A percentile compares a stretch with the other conserved stretches of the same genome.
Conservation (phyloP, 2,113 vertebrate genomes). For the Neodontobutis hainanensis region DNA sequence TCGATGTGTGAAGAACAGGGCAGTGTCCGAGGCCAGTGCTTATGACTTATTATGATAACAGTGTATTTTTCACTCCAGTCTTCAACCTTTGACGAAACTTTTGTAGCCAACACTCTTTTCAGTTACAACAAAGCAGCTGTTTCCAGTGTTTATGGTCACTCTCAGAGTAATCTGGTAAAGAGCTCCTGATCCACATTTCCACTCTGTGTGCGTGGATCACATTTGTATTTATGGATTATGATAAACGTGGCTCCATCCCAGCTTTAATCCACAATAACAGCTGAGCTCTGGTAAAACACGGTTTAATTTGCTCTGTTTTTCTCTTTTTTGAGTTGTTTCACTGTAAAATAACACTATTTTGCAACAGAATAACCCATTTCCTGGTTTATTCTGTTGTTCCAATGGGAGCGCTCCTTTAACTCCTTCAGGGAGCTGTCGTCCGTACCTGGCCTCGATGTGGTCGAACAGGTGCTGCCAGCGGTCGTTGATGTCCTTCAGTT, state of each 20-base stretch:
- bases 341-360: too few relatives aligned
- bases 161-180: neutral
- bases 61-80: too few relatives aligned
- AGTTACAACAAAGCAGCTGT: neutral
- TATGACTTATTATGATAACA: too few relatives aligned
- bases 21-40: too few relatives aligned
- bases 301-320: too few relatives aligned
- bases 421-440: neutral
- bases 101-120: too few relatives aligned
- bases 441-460: slow-evolving; percentile 88
- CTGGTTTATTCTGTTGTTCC: too few relatives aligned
- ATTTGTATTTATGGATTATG: slow-evolving; percentile 51
- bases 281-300: slow-evolving; percentile 9
- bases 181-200: slow-evolving; percentile 8
- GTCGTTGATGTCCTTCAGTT: slow-evolving; percentile 87
- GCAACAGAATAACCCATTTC: too few relatives aligned
- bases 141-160: neutral
- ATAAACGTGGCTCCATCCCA: slow-evolving; percentile 26
- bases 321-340: too few relatives aligned
- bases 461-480: slow-evolving; percentile 95
- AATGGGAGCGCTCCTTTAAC: neutral
- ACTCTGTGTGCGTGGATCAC: neutral
- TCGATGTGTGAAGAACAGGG: too few relatives aligned
- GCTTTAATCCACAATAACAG: slow-evolving; percentile 61
- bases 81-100: too few relatives aligned